These are phyloP conservation scores for Drosophila kohkoa DNA, from an alignment of 1,140 invertebrate genomes.

Conservation along the genomic window DNA sequence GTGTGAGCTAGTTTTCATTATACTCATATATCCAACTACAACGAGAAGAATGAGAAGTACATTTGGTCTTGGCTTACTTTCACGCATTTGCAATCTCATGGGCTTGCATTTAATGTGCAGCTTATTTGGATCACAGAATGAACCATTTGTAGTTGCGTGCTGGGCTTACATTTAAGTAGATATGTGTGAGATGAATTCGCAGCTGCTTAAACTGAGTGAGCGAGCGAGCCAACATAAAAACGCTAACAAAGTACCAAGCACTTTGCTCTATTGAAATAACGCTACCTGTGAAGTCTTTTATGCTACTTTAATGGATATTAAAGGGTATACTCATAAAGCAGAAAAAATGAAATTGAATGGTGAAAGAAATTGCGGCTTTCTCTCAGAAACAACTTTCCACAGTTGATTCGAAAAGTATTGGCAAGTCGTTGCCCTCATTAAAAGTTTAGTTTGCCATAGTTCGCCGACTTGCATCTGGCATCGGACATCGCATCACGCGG, in stretches of 20 bases:
- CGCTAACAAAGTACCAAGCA: not conserved
- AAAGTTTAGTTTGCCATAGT: slow-evolving; percentile 30
- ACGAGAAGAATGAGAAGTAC: slow-evolving; percentile 1
- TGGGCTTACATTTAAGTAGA: slow-evolving; percentile 27
- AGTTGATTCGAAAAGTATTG: slow-evolving; percentile 26
- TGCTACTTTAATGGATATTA: not conserved
- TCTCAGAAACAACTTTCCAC: slow-evolving; percentile 5
- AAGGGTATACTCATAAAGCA: not conserved
- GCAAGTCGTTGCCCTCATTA: slow-evolving; percentile 29
- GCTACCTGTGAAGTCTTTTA: not conserved
- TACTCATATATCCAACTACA: slow-evolving; percentile 19
- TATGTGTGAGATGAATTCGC: slow-evolving; percentile 20
- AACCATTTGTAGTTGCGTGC: slow-evolving; percentile 32
- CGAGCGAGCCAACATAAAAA: slow-evolving; percentile 1
- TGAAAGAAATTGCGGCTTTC: not conserved
- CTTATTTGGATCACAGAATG: slow-evolving; percentile 43
- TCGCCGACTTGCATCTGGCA: slow-evolving; percentile 18
- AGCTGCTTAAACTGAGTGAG: slow-evolving; percentile 14
- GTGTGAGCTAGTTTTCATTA: slow-evolving; percentile 64
- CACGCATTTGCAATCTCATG: slow-evolving; percentile 24
- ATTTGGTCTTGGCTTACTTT: slow-evolving; percentile 53
- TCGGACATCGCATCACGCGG: not conserved
- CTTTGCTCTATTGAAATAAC: slow-evolving; percentile 14
- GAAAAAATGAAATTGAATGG: not conserved
- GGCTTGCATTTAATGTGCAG: slow-evolving; percentile 46